These are phyloP conservation scores for Eumaeus atala DNA, from an alignment of 1,140 invertebrate species.

Conservation along the genomic window DNA sequence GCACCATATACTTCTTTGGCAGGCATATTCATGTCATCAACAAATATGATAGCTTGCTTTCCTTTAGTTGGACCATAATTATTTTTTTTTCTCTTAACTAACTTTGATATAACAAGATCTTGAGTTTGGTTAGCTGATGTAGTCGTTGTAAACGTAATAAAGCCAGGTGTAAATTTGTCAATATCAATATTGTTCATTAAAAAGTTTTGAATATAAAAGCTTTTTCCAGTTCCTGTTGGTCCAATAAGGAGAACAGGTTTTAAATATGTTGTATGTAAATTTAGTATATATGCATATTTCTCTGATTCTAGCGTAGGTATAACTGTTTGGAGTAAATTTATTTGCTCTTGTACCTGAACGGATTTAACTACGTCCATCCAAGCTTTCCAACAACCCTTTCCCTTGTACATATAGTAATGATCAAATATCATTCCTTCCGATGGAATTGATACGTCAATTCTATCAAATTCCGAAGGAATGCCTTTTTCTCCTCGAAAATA, in stretches of 20 bases:
- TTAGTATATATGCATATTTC: constrained; percentile 82
- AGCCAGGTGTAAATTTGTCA: constrained; percentile 83
- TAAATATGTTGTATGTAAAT: constrained; percentile 79
- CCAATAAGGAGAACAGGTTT: constrained; percentile 88
- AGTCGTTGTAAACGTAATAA: constrained; percentile 92
- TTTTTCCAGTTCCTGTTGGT: constrained; percentile 95
- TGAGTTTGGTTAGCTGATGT: constrained; percentile 91
- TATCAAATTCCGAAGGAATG: constrained; percentile 79
- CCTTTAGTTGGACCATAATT: constrained; percentile 87
- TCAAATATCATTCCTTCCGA: constrained; percentile 85
- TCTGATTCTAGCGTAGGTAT: constrained; percentile 91
- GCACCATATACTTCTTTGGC: constrained; percentile 90
- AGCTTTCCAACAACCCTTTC: constrained; percentile 86
- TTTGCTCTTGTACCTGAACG: constrained; percentile 76
- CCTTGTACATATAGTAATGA: constrained; percentile 84
- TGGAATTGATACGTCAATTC: constrained; percentile 83
- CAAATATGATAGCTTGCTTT: constrained; percentile 87
- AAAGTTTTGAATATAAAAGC: constrained; percentile 90
- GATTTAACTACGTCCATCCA: constrained; percentile 80
- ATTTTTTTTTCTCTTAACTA: constrained; percentile 86
- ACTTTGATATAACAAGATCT: constrained; percentile 89
- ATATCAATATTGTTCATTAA: constrained; percentile 86
- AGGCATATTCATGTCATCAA: constrained; percentile 96
- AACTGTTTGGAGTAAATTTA: constrained; percentile 83
- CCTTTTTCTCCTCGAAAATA: constrained; percentile 77